Evolutionary conservation across 2,797 vertebrate genomes (phyloP), one percentile per base, ranked within the genome.

Genomic region (Acipenser transmontanus): DNA sequence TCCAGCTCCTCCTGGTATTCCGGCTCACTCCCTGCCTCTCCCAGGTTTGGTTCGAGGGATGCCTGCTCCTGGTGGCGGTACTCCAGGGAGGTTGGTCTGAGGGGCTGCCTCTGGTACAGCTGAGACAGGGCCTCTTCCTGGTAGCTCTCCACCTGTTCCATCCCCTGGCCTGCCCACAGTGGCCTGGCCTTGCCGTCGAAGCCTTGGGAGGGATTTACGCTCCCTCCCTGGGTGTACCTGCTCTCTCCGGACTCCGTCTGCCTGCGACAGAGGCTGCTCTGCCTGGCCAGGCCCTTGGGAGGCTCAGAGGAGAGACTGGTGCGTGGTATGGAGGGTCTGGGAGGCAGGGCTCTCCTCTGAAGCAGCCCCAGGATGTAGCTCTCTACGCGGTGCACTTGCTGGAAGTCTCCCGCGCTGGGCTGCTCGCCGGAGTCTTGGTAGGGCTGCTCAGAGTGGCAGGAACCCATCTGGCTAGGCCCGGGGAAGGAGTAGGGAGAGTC

Each of bases 341-440:
- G 72, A 11, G 85, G 80, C n/a, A 82, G 68, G 47, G 82, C 76
- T 50, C 89, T 82, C 0, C 89, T 88, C 62, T 92, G 89, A 71
- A 94, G 84, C 54, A 95, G 78, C 54, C 88, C 88, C 11, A 87
- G 78, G 71, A 94, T 93, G 72, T 92, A 94, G 13, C 84, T 88
- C 76, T 94, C 91, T 49, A 89, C 74, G 6, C 83, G 85, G 20
- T 83, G 83, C 1, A 72, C 51, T 61, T 82, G 81, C 51, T 78
- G 74, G 66, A 69, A 87, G 70, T 83, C 78, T 12, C 83, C 87
- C 68, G 70, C 78, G 50, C 1, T 76, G 52, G 1, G 69, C 66
- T 71, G 62, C 2, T 80, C 78, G 8, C 61, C 69, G 2, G 72
- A 54, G 0, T 73, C 70, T 0, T 65, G 73, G 7, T 68, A 65